phyloP scores from a whole-genome alignment of 2,888 invertebrate species.

The Philereme transversata region DNA sequence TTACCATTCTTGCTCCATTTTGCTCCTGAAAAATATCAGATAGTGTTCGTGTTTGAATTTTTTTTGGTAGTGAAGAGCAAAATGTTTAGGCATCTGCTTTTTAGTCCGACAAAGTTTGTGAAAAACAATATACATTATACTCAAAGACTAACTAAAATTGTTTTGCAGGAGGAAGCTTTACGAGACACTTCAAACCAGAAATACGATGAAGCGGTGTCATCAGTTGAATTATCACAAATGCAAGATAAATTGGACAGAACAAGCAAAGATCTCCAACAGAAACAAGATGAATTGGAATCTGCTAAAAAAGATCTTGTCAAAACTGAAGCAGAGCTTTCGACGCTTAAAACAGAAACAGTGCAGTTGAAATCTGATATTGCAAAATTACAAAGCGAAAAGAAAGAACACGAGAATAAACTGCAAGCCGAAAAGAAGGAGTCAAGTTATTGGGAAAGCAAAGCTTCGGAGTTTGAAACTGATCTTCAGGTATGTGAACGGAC shows the following conservation, averaged over 20 bases:
- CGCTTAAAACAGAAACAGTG: slow-evolving; percentile 67
- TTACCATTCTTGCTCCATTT: not conserved
- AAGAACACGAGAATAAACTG: slow-evolving; percentile 86
- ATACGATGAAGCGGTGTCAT: slow-evolving; percentile 76
- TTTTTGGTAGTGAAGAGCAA: not conserved
- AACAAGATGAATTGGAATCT: slow-evolving; percentile 61
- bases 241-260: slow-evolving; percentile 72
- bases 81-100: not conserved
- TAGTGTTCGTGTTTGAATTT: not conserved
- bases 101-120: no score
- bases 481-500: slow-evolving; percentile 66
- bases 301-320: slow-evolving; percentile 67
- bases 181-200: slow-evolving; percentile 74
- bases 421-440: slow-evolving; percentile 86
- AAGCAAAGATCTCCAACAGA: slow-evolving; percentile 64
- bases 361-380: slow-evolving; percentile 72
- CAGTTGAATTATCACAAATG: slow-evolving; percentile 77
- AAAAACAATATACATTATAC: not conserved
- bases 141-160: not conserved
- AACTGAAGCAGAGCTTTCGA: slow-evolving; percentile 74
- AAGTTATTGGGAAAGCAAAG: slow-evolving; percentile 86
- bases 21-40: not conserved
- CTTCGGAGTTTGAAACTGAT: slow-evolving; percentile 85
- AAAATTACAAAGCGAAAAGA: slow-evolving; percentile 79
- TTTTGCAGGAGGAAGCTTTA: slow-evolving; percentile 69